Percentiles rank a stretch among this genome's conserved stretches.
These are phyloP conservation scores for Acrobasis consociella DNA, from an alignment of 2,888 invertebrate species.

Conservation along the genomic window DNA sequence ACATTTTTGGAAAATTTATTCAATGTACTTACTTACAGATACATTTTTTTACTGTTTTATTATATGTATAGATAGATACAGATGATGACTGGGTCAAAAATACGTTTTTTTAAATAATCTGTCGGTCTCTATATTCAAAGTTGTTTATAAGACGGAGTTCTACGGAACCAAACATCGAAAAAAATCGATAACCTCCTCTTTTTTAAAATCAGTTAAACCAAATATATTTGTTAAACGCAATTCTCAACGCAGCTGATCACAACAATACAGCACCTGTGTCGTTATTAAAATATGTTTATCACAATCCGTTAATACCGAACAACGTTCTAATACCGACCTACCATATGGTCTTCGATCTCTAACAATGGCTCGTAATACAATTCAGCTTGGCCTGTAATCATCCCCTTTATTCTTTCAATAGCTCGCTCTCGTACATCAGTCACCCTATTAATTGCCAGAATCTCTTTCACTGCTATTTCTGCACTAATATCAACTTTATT, in stretches of 20 bases:
- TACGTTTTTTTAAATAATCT: no score
- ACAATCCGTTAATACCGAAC: constrained; percentile 57
- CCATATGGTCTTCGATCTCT: constrained; percentile 71
- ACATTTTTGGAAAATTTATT: no score
- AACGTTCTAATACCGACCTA: constrained; percentile 60
- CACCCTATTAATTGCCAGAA: constrained; percentile 75
- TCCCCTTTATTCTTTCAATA: constrained; percentile 67
- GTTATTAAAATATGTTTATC: constrained; percentile 72
- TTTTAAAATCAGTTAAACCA: neutral
- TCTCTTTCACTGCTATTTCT: constrained; percentile 42
- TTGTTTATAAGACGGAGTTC: no score
- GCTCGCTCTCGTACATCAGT: constrained; percentile 66
- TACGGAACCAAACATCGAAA: no score
- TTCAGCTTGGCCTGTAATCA: constrained; percentile 65
- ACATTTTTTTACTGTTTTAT: no score
- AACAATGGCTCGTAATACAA: constrained; percentile 58
- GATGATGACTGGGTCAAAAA: no score
- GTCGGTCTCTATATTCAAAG: no score
- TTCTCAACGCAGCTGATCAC: neutral
- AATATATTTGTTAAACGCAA: neutral
- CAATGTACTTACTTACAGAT: no score
- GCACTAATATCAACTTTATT: constrained; percentile 43
- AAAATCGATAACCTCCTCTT: no score
- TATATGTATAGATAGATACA: no score
- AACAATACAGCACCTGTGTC: constrained; percentile 53